phyloP scores from a whole-genome alignment of 1,140 invertebrate species.

The Atta cephalotes region DNA sequence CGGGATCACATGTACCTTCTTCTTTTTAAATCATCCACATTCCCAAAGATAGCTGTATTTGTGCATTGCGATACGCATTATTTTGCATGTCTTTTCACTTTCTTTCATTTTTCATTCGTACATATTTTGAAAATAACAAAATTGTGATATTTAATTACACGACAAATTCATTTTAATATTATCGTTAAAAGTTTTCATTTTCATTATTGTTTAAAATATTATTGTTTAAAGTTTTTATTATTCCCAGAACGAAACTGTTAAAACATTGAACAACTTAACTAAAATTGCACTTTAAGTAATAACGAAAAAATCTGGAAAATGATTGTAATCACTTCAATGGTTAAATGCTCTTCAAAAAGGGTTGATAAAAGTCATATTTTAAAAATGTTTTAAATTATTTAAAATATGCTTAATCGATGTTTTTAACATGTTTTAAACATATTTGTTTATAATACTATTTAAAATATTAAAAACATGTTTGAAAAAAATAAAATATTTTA shows the following conservation, averaged over 20 bases:
- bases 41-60: not conserved
- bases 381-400: too few species aligned
- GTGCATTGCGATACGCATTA: not conserved
- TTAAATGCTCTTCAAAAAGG: too few species aligned
- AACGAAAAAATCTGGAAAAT: slow-evolving; percentile 45
- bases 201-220: not conserved
- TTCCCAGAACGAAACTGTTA: not conserved
- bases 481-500: too few species aligned
- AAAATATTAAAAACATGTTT: too few species aligned
- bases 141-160: not conserved
- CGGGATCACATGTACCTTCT: slow-evolving; percentile 22
- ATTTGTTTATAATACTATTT: too few species aligned
- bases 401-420: too few species aligned
- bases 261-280: slow-evolving; percentile 1
- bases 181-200: not conserved
- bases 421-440: too few species aligned
- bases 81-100: not conserved
- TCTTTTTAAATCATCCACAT: not conserved
- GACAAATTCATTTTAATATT: not conserved
- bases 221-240: not conserved
- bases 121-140: not conserved
- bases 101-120: not conserved
- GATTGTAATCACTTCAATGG: not conserved
- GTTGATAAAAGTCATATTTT: too few species aligned
- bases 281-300: slow-evolving; percentile 27